A percentile compares a stretch with the other conserved stretches of the same genome.
Conservation (phyloP, 2,797 vertebrate genomes). For the Menidia menidia region DNA sequence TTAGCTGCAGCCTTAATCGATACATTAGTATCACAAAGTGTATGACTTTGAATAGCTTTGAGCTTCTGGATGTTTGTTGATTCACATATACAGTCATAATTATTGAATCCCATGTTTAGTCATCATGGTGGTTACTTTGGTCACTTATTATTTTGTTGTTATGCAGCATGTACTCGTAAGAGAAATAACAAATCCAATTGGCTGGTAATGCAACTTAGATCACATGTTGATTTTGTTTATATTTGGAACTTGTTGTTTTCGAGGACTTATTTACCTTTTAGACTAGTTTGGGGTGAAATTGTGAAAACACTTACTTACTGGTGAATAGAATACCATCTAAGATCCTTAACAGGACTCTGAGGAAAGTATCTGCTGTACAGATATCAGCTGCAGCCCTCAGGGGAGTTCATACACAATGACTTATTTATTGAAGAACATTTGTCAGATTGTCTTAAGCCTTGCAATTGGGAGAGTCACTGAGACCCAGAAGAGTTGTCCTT, state of each 20-base stretch:
- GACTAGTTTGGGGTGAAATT: neutral
- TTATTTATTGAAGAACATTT: neutral
- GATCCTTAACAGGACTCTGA: neutral
- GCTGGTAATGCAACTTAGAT: neutral
- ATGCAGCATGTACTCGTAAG: neutral
- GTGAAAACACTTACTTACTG: neutral
- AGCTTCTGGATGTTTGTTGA: neutral
- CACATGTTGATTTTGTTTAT: too few species aligned
- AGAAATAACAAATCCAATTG: neutral
- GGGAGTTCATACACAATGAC: neutral
- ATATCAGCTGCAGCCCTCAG: neutral
- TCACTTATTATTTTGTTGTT: neutral
- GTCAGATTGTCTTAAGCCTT: neutral
- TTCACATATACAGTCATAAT: neutral
- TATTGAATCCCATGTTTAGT: neutral
- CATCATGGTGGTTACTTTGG: neutral
- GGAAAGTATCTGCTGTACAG: neutral
- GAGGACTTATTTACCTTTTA: neutral
- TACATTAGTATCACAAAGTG: neutral
- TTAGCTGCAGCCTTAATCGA: neutral
- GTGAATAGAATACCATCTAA: neutral
- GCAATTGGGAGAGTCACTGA: conserved; percentile 8
- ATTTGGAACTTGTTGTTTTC: neutral
- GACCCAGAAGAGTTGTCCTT: neutral
- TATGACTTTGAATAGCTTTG: neutral